These are phyloP conservation scores for Drosophila kikkawai DNA, from an alignment of 1,140 invertebrate species.

Conservation along the genomic window DNA sequence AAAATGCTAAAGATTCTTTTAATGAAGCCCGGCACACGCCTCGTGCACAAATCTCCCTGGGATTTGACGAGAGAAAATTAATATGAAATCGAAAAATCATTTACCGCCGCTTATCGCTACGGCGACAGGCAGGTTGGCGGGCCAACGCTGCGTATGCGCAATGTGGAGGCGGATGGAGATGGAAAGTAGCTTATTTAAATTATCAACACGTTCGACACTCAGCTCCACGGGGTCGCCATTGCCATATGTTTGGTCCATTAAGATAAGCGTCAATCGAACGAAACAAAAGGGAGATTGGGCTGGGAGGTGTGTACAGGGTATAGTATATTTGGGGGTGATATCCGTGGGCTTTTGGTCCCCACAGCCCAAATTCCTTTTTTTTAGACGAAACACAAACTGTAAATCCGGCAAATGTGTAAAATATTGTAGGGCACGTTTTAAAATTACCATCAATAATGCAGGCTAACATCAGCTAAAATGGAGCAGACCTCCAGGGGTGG, in stretches of 20 bases:
- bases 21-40: constrained; percentile 56
- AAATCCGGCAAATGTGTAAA: constrained; percentile 82
- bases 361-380: constrained; percentile 25
- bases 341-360: constrained; percentile 2
- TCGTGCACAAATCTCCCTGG: constrained; percentile 63
- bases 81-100: constrained; percentile 80
- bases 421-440: constrained; percentile 81
- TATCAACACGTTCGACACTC: constrained; percentile 72
- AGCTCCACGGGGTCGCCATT: constrained; percentile 16
- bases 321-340: constrained; percentile 6
- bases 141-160: constrained; percentile 76
- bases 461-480: constrained; percentile 29
- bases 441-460: constrained; percentile 83
- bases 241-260: constrained; percentile 83
- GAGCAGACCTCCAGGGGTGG: constrained; percentile 29
- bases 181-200: constrained; percentile 83
- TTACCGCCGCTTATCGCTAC: constrained; percentile 75
- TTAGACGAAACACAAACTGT: constrained; percentile 59
- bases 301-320: constrained; percentile 9
- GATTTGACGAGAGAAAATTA: constrained; percentile 76
- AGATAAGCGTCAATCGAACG: constrained; percentile 82
- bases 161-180: constrained; percentile 45
- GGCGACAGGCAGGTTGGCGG: constrained; percentile 57
- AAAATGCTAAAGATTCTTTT: constrained; percentile 67
- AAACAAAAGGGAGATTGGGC: constrained; percentile 54